phyloP scores from a whole-genome alignment of 2,113 vertebrate genomes.

The Gambusia affinis region DNA sequence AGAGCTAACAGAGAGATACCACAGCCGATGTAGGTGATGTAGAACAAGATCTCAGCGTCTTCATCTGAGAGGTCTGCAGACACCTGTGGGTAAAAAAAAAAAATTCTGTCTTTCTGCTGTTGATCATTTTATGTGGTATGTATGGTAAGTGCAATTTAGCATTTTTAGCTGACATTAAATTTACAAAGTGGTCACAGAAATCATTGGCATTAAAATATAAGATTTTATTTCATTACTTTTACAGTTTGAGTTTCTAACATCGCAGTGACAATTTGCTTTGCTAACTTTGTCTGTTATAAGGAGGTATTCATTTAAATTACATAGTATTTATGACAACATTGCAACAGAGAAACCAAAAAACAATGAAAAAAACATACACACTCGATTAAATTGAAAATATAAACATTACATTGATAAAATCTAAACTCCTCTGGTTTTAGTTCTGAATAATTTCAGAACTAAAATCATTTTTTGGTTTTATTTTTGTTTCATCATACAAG shows the following conservation, averaged over 20 bases:
- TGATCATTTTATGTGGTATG: neutral
- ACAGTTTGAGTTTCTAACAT: neutral
- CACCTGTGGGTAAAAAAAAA: neutral
- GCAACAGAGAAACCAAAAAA: neutral
- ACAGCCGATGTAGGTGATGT: conserved; percentile 13
- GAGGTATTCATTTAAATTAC: no score
- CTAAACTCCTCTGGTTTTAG: neutral
- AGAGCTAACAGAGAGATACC: neutral
- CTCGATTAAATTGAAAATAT: neutral
- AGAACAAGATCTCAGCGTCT: neutral
- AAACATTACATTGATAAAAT: neutral
- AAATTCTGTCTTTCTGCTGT: neutral
- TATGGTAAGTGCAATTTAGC: neutral
- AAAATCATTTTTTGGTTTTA: no score
- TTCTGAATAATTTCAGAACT: neutral
- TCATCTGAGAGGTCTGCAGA: neutral
- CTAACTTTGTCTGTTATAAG: neutral
- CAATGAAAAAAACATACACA: neutral
- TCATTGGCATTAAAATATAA: no score
- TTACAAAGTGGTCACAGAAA: neutral
- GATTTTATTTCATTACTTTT: neutral
- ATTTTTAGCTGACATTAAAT: neutral
- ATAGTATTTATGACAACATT: no score
- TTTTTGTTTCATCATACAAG: no score
- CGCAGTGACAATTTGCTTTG: neutral